Conservation (phyloP, 2,888 invertebrate species). For the Troides aeacus region DNA sequence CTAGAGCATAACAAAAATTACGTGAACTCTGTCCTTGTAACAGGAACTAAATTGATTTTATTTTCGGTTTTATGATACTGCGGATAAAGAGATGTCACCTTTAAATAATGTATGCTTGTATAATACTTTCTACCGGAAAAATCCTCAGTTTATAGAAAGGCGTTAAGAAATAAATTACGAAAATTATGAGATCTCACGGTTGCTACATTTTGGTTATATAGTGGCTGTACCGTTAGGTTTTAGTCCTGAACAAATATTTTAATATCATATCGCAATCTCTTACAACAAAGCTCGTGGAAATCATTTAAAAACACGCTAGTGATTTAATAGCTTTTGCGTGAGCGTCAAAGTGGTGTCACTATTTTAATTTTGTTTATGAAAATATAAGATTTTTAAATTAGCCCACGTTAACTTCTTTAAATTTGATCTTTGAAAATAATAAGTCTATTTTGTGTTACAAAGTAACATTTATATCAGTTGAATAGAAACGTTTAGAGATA, state of each 20-base stretch:
- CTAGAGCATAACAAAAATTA: constrained; percentile 14
- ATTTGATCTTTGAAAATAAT: neutral
- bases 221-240: neutral
- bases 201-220: neutral
- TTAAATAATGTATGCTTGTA: neutral
- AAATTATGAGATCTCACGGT: neutral
- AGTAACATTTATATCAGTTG: neutral
- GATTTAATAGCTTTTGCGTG: constrained; percentile 17
- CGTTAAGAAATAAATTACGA: neutral
- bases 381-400: constrained; percentile 9
- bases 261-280: neutral
- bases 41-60: constrained; percentile 25
- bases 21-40: constrained; percentile 26
- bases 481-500: neutral
- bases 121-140: neutral
- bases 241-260: neutral
- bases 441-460: neutral
- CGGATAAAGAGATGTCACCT: neutral
- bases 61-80: constrained; percentile 18
- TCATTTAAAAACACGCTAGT: constrained; percentile 16
- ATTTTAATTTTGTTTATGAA: constrained; percentile 24
- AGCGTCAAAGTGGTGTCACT: constrained; percentile 22
- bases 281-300: neutral
- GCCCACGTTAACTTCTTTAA: neutral
- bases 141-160: neutral